phyloP scores from a whole-genome alignment of 2,888 invertebrate genomes.

The Chrysolina americana region DNA sequence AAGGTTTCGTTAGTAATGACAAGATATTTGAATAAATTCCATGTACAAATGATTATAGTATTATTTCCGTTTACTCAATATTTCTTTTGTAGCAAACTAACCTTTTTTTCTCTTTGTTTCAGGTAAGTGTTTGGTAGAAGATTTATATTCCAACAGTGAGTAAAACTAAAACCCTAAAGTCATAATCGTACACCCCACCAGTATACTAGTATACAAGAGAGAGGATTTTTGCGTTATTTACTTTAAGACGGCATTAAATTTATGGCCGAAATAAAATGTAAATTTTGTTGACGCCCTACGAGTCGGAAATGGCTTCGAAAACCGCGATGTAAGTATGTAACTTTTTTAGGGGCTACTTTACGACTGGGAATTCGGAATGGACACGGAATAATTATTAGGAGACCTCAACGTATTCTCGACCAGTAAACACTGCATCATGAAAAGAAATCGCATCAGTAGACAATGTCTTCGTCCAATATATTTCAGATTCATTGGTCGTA shows the following conservation, averaged over 20 bases:
- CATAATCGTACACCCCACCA: not conserved
- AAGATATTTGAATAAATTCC: too few species aligned
- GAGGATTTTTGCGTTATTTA: slow-evolving; percentile 8
- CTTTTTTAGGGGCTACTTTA: slow-evolving; percentile 21
- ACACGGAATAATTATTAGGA: not conserved
- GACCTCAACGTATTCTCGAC: not conserved
- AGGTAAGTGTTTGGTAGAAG: not conserved
- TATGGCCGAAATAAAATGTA: slow-evolving; percentile 26
- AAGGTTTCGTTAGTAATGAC: too few species aligned
- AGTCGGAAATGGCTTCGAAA: not conserved
- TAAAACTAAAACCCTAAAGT: not conserved
- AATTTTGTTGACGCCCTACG: slow-evolving; percentile 16
- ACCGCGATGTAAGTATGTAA: slow-evolving; percentile 15
- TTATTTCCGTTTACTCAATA: too few species aligned
- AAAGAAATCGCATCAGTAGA: not conserved
- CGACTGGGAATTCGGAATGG: not conserved
- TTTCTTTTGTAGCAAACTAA: not conserved
- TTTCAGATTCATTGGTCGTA: slow-evolving; percentile 2
- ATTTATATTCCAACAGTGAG: not conserved
- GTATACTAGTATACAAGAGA: not conserved
- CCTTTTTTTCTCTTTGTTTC: not conserved
- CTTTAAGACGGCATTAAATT: slow-evolving; percentile 26
- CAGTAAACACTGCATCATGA: not conserved
- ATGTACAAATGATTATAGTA: not conserved
- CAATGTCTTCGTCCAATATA: not conserved